phyloP scores from a whole-genome alignment of 2,797 vertebrate species.

The Peromyscus eremicus region DNA sequence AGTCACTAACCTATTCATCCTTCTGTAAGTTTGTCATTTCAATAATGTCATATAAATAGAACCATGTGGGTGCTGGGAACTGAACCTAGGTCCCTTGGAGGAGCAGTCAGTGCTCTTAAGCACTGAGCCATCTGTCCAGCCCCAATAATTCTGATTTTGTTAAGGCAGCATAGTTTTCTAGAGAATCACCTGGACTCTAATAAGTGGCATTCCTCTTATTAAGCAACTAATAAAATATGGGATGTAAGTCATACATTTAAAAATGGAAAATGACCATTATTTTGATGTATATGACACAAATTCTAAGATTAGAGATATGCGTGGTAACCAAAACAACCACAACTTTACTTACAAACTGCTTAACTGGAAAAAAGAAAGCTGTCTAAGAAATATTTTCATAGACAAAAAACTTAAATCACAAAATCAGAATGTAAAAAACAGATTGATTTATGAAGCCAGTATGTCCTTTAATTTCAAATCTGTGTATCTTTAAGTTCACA shows the following conservation, averaged over 20 bases:
- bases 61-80: not conserved
- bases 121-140: no score
- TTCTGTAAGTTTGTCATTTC: not conserved
- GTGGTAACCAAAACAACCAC: conserved; percentile 3
- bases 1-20: not conserved
- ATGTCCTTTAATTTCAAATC: conserved; percentile 37
- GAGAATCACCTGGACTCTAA: not conserved
- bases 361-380: conserved; percentile 65
- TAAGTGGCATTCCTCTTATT: conserved; percentile 28
- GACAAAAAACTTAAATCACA: conserved; percentile 12
- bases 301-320: not conserved
- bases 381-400: conserved; percentile 47
- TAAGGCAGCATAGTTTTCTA: not conserved
- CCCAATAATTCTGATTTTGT: not conserved
- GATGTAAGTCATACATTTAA: not conserved
- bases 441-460: conserved; percentile 45
- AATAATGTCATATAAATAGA: not conserved
- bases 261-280: not conserved
- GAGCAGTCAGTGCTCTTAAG: no score
- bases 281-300: conserved; percentile 15
- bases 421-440: conserved; percentile 38
- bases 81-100: no score
- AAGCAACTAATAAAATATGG: conserved; percentile 51
- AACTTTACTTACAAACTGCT: conserved; percentile 56
- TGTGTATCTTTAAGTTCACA: not conserved